Conservation (phyloP, 2,113 vertebrate species). For the Tricholaema leucomelas region DNA sequence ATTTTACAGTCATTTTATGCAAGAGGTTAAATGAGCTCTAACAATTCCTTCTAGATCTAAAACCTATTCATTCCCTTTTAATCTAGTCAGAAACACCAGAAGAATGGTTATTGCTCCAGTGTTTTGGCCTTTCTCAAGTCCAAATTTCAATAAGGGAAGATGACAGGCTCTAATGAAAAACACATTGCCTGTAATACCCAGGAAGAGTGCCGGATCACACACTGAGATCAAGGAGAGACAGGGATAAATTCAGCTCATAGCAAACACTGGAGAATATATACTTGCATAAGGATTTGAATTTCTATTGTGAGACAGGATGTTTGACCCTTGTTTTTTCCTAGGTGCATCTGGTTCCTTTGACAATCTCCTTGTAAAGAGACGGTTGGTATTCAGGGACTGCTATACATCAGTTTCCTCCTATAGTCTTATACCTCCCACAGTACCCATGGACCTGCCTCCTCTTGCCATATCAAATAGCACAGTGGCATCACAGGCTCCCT, state of each 20-base stretch:
- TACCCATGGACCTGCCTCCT: neutral
- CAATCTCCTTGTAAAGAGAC: neutral
- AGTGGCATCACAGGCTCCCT: fast-evolving
- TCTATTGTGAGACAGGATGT: neutral
- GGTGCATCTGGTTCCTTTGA: neutral
- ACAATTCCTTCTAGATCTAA: neutral
- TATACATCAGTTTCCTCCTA: neutral
- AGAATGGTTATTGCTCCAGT: neutral
- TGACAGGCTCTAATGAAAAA: slow-evolving; percentile 10
- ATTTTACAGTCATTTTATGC: slow-evolving; percentile 14
- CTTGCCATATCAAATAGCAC: fast-evolving
- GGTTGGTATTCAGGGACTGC: fast-evolving
- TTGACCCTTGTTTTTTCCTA: neutral
- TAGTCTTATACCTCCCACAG: neutral
- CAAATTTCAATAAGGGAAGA: slow-evolving; percentile 16
- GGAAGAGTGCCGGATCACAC: neutral
- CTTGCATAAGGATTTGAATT: neutral
- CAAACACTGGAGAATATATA: neutral
- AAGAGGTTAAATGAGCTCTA: slow-evolving; percentile 43
- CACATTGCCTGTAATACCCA: neutral
- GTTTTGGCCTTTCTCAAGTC: slow-evolving; percentile 13
- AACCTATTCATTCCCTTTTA: slow-evolving; percentile 7
- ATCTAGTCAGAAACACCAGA: neutral
- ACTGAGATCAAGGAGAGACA: neutral
- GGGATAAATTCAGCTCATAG: neutral